Evolutionary conservation across 2,797 vertebrate species (phyloP).

Genomic region (Sebastes oblongus): DNA sequence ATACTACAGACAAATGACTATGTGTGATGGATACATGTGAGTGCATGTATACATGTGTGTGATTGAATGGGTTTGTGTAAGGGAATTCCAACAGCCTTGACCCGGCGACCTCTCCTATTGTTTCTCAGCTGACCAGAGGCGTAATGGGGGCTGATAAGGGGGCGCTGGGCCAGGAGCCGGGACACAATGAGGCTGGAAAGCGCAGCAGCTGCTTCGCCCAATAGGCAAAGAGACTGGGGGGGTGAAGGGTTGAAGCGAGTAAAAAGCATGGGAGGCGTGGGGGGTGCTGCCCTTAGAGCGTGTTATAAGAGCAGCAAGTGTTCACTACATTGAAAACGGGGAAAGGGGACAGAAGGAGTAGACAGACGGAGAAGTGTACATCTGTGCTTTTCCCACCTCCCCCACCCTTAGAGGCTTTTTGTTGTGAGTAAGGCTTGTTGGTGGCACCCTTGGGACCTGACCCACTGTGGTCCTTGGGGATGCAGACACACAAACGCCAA

Average conservation of each 20-base stretch:
- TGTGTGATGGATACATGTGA: background rate
- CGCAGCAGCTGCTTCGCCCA: conserved; percentile 57
- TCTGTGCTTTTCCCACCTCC: conserved; percentile 59
- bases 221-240: conserved; percentile 22
- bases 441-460: conserved; percentile 57
- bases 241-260: background rate
- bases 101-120: conserved; percentile 56
- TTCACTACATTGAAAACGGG: conserved; percentile 38
- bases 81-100: conserved; percentile 57
- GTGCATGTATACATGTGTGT: conserved; percentile 7
- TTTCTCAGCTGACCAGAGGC: conserved; percentile 65
- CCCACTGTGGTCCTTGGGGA: conserved; percentile 42
- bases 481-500: conserved; percentile 31
- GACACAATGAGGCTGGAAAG: conserved; percentile 50
- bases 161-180: conserved; percentile 13
- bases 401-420: conserved; percentile 42
- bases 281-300: conserved; percentile 4
- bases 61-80: conserved; percentile 33
- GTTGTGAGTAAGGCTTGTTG: conserved; percentile 27
- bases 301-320: conserved; percentile 41
- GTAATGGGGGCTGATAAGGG: conserved; percentile 43
- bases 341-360: conserved; percentile 44
- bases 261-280: background rate
- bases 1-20: background rate
- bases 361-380: conserved; percentile 57